Evolutionary conservation across 2,113 vertebrate species (phyloP).

Genomic region (Phylloscopus whistleri): DNA sequence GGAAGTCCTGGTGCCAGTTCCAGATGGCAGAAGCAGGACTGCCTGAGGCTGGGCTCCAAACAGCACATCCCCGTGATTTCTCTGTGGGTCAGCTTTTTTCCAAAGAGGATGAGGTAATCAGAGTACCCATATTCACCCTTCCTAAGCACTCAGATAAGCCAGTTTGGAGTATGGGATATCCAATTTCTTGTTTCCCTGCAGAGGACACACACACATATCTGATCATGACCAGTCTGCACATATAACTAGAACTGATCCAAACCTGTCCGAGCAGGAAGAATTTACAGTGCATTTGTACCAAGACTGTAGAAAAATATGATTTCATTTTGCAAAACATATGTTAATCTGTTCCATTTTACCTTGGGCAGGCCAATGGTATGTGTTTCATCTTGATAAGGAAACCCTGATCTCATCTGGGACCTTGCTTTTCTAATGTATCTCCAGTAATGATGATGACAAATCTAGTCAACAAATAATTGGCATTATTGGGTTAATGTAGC

Average conservation of each 20-base stretch:
- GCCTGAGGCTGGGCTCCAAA: neutral
- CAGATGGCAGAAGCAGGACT: neutral
- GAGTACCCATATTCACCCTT: neutral
- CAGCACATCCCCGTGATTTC: neutral
- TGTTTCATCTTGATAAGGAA: conserved; percentile 7
- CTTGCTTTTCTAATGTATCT: neutral
- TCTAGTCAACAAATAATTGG: neutral
- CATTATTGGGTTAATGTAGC: neutral
- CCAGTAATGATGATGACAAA: neutral
- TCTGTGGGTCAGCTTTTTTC: neutral
- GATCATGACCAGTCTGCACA: neutral
- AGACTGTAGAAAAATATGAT: neutral
- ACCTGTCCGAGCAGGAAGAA: neutral
- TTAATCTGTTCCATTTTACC: neutral
- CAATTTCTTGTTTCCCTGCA: neutral
- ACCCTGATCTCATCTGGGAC: neutral
- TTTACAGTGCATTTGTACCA: neutral
- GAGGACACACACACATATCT: neutral
- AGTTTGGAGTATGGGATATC: neutral
- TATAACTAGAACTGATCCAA: neutral
- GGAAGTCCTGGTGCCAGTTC: neutral
- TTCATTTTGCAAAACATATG: neutral
- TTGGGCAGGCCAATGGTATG: neutral
- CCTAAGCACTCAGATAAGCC: neutral
- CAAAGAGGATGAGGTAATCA: neutral